Evolutionary conservation across 2,113 vertebrate species (phyloP).

Genomic region (Melanocharis versteri): DNA sequence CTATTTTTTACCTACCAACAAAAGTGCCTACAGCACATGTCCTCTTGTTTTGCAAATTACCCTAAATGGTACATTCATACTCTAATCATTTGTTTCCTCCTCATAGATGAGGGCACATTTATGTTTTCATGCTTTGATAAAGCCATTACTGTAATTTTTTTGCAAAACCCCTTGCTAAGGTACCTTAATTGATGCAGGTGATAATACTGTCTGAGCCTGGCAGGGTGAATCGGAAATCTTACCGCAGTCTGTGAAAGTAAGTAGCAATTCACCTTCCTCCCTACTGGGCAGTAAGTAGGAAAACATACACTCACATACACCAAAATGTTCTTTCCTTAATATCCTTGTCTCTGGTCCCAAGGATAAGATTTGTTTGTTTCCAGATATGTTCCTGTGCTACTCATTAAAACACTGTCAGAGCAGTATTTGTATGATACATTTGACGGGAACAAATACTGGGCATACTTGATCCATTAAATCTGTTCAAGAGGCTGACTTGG

Average conservation of each 20-base stretch:
- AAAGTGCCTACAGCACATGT: not conserved
- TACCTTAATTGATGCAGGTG: conserved; percentile 38
- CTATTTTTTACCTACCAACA: not conserved
- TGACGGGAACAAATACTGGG: not conserved
- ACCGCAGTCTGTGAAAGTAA: conserved; percentile 38
- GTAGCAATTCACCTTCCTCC: conserved; percentile 66
- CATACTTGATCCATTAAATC: not conserved
- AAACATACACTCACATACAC: conserved; percentile 53
- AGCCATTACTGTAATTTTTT: conserved; percentile 28
- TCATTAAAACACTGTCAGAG: conserved; percentile 5
- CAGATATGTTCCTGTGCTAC: not conserved
- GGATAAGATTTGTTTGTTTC: conserved; percentile 58
- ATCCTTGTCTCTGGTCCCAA: conserved; percentile 40
- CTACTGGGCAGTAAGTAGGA: conserved; percentile 67
- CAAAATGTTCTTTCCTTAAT: conserved; percentile 63
- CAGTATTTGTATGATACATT: not conserved
- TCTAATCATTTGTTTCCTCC: conserved; percentile 43
- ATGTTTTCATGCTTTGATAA: conserved; percentile 13
- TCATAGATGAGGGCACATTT: conserved; percentile 12
- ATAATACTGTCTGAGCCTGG: conserved; percentile 57
- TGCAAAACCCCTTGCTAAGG: conserved; percentile 20
- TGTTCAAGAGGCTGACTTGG: not conserved
- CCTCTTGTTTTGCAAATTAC: not conserved
- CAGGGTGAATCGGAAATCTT: conserved; percentile 31
- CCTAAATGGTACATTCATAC: conserved; percentile 17